Conservation (phyloP, 2,113 vertebrate genomes). For the Ramphastos sulfuratus region DNA sequence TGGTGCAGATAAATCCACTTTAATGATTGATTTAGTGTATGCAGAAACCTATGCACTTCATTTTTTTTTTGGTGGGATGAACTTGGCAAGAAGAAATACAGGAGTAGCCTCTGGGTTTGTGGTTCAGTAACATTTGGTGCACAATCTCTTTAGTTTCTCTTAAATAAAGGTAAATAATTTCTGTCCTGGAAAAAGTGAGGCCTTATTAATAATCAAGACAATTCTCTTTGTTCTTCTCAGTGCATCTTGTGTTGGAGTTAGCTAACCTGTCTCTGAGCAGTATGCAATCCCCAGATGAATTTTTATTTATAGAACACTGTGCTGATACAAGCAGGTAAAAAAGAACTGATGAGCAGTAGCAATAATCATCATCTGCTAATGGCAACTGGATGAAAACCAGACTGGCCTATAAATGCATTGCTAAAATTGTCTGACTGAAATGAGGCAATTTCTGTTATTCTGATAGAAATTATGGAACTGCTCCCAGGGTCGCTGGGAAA, state of each 20-base stretch:
- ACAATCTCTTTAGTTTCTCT: background rate
- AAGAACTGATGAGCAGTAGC: background rate
- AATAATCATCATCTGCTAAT: background rate
- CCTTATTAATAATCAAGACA: constrained; percentile 1
- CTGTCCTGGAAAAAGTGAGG: constrained; percentile 35
- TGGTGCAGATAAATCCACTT: constrained; percentile 80
- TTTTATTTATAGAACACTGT: background rate
- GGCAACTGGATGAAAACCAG: background rate
- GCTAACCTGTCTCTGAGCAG: background rate
- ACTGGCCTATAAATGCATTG: background rate
- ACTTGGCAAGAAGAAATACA: constrained; percentile 53
- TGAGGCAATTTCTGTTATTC: background rate
- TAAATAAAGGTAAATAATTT: constrained; percentile 42
- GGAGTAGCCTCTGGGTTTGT: constrained; percentile 15
- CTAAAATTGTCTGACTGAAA: background rate
- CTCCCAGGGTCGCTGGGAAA: background rate
- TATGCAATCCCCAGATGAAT: background rate
- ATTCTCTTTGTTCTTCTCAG: background rate
- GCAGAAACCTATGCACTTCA: constrained; percentile 55
- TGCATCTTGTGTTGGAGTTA: background rate
- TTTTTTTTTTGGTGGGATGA: constrained; percentile 70
- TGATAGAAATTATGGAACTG: background rate
- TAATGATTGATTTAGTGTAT: constrained; percentile 73
- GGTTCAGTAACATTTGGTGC: constrained; percentile 18
- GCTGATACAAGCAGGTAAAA: background rate